Conservation (phyloP, 1,140 invertebrate species). For the Fopius arisanus region DNA sequence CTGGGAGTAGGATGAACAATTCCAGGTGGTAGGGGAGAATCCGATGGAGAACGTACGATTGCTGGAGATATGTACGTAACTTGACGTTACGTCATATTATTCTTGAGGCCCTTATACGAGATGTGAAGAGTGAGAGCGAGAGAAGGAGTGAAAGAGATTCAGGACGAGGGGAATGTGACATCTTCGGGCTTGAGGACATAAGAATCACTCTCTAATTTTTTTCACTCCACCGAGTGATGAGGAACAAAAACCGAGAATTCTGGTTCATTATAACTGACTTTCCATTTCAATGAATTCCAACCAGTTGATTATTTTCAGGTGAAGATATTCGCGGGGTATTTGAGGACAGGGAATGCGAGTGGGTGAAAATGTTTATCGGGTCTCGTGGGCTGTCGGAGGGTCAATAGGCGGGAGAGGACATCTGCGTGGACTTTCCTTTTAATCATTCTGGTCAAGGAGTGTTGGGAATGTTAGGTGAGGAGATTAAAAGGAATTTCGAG, state of each 20-base stretch:
- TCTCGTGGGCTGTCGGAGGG: too few species aligned
- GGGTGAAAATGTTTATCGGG: background rate
- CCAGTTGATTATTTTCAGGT: background rate
- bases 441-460: background rate
- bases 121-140: background rate
- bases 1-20: background rate
- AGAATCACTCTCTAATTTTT: constrained; percentile 6
- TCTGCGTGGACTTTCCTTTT: background rate
- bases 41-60: background rate
- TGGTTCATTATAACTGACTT: background rate
- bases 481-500: background rate
- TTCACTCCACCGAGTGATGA: background rate
- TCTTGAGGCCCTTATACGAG: constrained; percentile 3
- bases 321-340: background rate
- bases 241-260: background rate
- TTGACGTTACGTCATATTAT: constrained; percentile 12
- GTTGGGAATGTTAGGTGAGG: background rate
- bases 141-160: too few species aligned
- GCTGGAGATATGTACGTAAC: constrained; percentile 15
- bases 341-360: background rate
- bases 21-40: background rate
- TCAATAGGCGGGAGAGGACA: background rate
- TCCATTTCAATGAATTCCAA: background rate
- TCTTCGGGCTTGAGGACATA: background rate
- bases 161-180: background rate